Base-by-base conservation (phyloP, 1,140 invertebrate species). In the Oryctes rhinoceros region DNA sequence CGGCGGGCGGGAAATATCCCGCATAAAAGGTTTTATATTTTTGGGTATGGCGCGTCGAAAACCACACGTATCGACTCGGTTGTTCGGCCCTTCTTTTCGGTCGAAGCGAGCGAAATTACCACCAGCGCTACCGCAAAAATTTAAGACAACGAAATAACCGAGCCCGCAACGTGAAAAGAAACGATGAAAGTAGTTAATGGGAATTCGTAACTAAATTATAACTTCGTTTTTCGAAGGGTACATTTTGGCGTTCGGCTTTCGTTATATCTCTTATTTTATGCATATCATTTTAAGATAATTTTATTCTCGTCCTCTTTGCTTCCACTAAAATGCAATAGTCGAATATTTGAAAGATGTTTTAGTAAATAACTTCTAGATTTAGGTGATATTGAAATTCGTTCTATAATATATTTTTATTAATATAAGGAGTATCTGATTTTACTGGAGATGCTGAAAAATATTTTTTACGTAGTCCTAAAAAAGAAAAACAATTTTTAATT, bases 1-100 rank as follows among this genome's bases (percentile, higher is more conserved):
- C 65, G 30, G 4, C 65, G 65, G 24, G 24, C 20, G 24, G 65
- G 65, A 37, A 35, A 71, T 71, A 71, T 30, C 20, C 24, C 65
- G 65, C 24, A 71, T 71, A 71, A 71, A 71, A 71, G 65, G 65
- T 35, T 71, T 71, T 71, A 71, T 71, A 71, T 18, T 71, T 71
- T 71, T 24, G 65, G 65, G 7, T 37, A 37, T 30, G 35, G 18
- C 7, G 65, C 65, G 65, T 35, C 65, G 65, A 71, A 71, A 71
- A 71, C 65, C 65, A 71, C 65, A 71, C 65, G 65, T 71, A 71
- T 71, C 20, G 65, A 71, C 65, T 71, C 18, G 65, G 24, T 71
- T 5, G 53, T 59, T 71, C 65, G 65, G 20, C 20, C 62, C 24
- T 71, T 24, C 24, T 71, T 71, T 71, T 13, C 65, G 65, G 65